These are phyloP conservation scores for Nothura maculosa DNA, from an alignment of 2,797 vertebrate species.

Conservation along the genomic window DNA sequence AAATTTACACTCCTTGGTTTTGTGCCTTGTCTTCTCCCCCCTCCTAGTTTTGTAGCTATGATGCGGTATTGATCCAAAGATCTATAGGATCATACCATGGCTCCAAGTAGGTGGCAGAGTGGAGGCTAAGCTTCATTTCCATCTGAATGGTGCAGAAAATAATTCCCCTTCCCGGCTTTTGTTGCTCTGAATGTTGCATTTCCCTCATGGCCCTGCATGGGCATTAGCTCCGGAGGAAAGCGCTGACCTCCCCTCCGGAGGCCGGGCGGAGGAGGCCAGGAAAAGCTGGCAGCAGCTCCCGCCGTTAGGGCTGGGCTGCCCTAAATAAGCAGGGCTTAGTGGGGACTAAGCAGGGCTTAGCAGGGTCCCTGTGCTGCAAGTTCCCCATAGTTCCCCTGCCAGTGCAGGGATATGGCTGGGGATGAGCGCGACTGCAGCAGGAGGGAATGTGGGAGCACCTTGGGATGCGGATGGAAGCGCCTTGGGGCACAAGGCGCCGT, in stretches of 20 bases:
- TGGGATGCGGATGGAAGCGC: not conserved
- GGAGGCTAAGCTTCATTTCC: constrained; percentile 72
- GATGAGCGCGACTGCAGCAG: not conserved
- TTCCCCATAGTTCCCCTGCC: not conserved
- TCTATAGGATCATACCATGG: constrained; percentile 69
- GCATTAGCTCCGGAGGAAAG: constrained; percentile 66
- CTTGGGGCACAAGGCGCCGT: no score
- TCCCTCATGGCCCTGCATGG: constrained; percentile 44
- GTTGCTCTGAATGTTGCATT: constrained; percentile 64
- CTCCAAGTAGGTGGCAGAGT: constrained; percentile 71
- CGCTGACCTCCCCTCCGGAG: not conserved
- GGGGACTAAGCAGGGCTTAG: not conserved
- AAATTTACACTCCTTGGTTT: constrained; percentile 68
- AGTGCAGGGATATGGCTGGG: fast-evolving
- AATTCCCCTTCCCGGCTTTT: constrained; percentile 64
- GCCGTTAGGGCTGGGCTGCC: constrained; percentile 31
- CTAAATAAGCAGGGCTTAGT: constrained; percentile 8
- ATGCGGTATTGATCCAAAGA: constrained; percentile 75
- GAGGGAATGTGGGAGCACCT: no score
- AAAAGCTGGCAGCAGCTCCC: constrained; percentile 47
- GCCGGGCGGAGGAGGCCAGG: constrained; percentile 28
- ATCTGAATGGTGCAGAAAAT: constrained; percentile 75
- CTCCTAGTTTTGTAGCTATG: constrained; percentile 63
- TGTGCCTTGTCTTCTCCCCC: not conserved
- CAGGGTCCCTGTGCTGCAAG: not conserved